Evolutionary conservation across 2,797 vertebrate species (phyloP).

Genomic region (Cephalopachus bancanus): DNA sequence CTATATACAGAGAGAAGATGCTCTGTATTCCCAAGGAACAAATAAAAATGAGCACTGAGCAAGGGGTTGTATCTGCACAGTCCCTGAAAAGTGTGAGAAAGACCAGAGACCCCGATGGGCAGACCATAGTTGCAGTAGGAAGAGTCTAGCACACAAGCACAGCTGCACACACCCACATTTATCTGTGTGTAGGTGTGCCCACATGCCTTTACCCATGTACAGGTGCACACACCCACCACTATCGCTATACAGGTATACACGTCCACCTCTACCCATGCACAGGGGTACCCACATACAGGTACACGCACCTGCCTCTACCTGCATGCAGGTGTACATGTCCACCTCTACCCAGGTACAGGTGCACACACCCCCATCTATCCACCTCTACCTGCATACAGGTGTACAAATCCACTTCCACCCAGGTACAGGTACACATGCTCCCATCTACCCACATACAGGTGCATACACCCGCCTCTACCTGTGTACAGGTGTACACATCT

Average conservation of each 20-base stretch:
- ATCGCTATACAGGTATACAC: no score
- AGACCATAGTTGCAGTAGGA: not conserved
- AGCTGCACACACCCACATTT: no score
- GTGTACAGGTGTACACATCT: accelerated
- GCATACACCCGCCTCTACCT: not conserved
- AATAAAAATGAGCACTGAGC: not conserved
- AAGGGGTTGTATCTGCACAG: not conserved
- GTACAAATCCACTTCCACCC: not conserved
- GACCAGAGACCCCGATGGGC: not conserved
- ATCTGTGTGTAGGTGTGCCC: no score
- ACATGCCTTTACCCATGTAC: no score
- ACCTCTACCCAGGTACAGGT: no score
- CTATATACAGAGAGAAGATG: not conserved
- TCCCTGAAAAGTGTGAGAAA: not conserved
- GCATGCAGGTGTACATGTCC: accelerated
- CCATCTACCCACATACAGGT: no score
- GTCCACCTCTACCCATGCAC: no score
- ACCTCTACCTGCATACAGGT: not conserved
- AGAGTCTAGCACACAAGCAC: no score
- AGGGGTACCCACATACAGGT: no score
- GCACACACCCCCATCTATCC: accelerated
- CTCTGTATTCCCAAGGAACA: not conserved
- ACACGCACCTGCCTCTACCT: accelerated
- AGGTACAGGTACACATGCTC: accelerated
- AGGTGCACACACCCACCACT: no score